phyloP scores from a whole-genome alignment of 2,888 invertebrate species.

The Amiota mariae region DNA sequence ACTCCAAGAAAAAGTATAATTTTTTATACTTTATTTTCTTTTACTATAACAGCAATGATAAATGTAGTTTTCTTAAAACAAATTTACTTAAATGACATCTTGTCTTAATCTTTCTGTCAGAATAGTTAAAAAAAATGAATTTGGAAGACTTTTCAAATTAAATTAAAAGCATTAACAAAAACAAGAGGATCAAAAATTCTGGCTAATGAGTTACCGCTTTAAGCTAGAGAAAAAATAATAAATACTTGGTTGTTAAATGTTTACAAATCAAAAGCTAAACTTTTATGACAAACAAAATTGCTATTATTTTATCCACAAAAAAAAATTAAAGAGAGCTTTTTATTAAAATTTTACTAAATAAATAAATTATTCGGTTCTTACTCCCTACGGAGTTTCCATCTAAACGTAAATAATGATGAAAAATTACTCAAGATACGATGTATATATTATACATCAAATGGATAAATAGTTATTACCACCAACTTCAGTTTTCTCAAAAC shows the following conservation, averaged over 20 bases:
- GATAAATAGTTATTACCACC: no score
- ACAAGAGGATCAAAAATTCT: constrained; percentile 46
- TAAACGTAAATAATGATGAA: no score
- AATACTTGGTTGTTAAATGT: constrained; percentile 57
- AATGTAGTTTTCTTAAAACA: no score
- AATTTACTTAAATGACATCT: constrained; percentile 24
- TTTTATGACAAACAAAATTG: constrained; percentile 47
- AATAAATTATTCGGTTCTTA: no score
- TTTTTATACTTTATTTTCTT: constrained; percentile 58
- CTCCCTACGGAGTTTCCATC: no score
- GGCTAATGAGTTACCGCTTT: constrained; percentile 62
- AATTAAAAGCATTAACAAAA: constrained; percentile 66
- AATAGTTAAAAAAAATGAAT: constrained; percentile 65
- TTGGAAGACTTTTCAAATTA: constrained; percentile 65
- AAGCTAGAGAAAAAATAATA: constrained; percentile 33
- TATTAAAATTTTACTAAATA: no score
- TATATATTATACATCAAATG: no score
- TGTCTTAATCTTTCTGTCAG: constrained; percentile 27
- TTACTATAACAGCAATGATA: constrained; percentile 33
- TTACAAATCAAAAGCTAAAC: constrained; percentile 60
- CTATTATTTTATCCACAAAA: background rate
- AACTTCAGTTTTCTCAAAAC: no score
- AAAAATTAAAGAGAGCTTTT: no score
- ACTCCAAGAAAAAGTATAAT: constrained; percentile 62
- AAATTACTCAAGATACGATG: no score